Evolutionary conservation across 2,113 vertebrate species (phyloP).

Genomic region (Craseonycteris thonglongyai): DNA sequence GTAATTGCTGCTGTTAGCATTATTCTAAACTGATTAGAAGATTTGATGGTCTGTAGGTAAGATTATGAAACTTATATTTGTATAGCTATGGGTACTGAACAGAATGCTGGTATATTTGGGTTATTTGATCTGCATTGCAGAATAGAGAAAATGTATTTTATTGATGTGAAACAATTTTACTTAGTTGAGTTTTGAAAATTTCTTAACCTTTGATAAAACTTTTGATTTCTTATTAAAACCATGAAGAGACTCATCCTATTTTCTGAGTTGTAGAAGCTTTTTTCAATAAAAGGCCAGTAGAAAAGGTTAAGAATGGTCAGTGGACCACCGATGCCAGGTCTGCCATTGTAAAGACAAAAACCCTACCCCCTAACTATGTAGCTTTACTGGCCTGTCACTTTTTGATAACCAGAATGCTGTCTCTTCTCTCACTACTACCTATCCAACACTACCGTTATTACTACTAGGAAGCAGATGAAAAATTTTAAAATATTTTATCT

Average conservation of each 20-base stretch:
- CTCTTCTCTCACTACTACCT: not conserved
- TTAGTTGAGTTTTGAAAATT: not conserved
- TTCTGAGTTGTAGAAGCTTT: not conserved
- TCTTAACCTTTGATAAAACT: not conserved
- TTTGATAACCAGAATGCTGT: not conserved
- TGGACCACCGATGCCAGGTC: not conserved
- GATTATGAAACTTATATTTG: not conserved
- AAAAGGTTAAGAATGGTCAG: not conserved
- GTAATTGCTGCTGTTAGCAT: not conserved
- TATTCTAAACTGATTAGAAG: not conserved
- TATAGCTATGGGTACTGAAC: not conserved
- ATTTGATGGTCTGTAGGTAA: not conserved
- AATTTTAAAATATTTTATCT: not conserved
- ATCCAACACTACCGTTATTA: not conserved
- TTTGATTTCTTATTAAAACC: not conserved
- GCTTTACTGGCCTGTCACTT: not conserved
- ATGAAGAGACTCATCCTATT: not conserved
- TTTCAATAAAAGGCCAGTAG: not conserved
- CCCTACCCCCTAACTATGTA: not conserved
- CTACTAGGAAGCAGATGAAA: not conserved
- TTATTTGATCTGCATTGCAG: not conserved
- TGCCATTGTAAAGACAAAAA: not conserved
- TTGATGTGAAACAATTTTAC: not conserved
- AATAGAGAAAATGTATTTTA: not conserved
- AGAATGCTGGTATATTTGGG: not conserved